Base-by-base conservation (phyloP, 2,113 vertebrate species). In the Callospermophilus lateralis region DNA sequence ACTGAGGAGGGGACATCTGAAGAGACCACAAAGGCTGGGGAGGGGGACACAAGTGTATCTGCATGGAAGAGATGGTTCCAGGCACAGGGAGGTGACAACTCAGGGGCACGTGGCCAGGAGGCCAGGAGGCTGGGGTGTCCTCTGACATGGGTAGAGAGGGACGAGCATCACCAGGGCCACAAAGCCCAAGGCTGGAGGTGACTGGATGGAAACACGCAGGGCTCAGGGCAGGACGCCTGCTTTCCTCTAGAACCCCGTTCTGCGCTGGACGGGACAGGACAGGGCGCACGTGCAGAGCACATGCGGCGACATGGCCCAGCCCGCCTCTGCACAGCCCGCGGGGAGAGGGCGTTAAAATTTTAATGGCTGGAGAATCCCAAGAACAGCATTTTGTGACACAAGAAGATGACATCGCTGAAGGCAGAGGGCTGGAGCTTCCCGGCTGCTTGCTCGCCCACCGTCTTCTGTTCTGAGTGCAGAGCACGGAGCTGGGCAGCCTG, bases 61-160 rank as follows among this genome's bases (percentile, higher is more conserved):
- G 28, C 13, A 26, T 15, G 48, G 48, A 48, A 48, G 48, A 48
- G 48, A 48, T 48, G 48, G 42, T 48, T 48, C 48, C 68, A 5
- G 24, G 37, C 4, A 30, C 16, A 13, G 53, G 74, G 24, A 78
- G 78, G 63, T 8, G 16, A 37, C 30, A 48, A 48, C 48, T 48
- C n/a, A 78, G 58, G 63, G 73, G 53, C 1, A 1, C 53, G 39
- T 0, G 17, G 42, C 26, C 10, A 37, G 13, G 28, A 13, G 67
- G 55, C 16, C 84, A 37, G 7, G n/a, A 0, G 12, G 80, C 48
- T 72, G 30, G 20, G 10, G 34, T 3, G 63, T 16, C 0, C 0
- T 19, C 6, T 0, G 37, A 51, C 0, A 5, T 0, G 16, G 17
- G 39, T 17, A 32, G 84, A 55, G 51, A 67, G 48, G 20, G 10